phyloP scores from a whole-genome alignment of 2,888 invertebrate genomes.

The Pycnomerus fuliginosus region DNA sequence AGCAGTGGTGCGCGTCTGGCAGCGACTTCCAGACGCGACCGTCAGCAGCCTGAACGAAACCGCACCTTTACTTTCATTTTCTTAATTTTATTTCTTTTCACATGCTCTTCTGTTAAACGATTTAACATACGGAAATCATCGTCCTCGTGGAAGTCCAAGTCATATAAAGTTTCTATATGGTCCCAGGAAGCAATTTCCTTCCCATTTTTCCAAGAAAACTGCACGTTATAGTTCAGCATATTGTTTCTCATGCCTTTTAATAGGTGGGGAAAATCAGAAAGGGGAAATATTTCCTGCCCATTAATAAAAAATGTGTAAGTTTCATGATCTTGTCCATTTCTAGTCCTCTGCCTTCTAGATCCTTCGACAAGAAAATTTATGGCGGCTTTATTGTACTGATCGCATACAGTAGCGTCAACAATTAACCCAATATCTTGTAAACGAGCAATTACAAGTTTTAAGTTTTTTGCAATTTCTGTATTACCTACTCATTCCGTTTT shows the following conservation, averaged over 20 bases:
- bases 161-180: constrained; percentile 8
- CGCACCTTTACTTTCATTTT: constrained; percentile 1
- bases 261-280: constrained; percentile 3
- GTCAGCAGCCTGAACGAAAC: too few species aligned
- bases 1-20: too few species aligned
- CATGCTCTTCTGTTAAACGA: constrained; percentile 12
- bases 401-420: constrained; percentile 6
- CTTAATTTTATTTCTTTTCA: neutral
- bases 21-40: too few species aligned
- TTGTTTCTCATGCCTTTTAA: constrained; percentile 3
- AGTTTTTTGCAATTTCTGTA: neutral
- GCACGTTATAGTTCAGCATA: neutral
- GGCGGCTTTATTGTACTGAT: constrained; percentile 9
- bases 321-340: neutral
- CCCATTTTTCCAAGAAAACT: constrained; percentile 8
- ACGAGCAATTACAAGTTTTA: neutral
- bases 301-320: neutral
- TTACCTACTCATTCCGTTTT: constrained; percentile 4
- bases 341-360: neutral
- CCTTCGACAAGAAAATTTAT: neutral
- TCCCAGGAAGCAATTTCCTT: constrained; percentile 7
- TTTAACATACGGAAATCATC: constrained; percentile 5
- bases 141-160: constrained; percentile 3
- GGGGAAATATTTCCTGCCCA: constrained; percentile 1
- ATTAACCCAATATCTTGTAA: constrained; percentile 1